These are phyloP conservation scores for Nicator chloris DNA, from an alignment of 2,113 vertebrate species.

Conservation along the genomic window DNA sequence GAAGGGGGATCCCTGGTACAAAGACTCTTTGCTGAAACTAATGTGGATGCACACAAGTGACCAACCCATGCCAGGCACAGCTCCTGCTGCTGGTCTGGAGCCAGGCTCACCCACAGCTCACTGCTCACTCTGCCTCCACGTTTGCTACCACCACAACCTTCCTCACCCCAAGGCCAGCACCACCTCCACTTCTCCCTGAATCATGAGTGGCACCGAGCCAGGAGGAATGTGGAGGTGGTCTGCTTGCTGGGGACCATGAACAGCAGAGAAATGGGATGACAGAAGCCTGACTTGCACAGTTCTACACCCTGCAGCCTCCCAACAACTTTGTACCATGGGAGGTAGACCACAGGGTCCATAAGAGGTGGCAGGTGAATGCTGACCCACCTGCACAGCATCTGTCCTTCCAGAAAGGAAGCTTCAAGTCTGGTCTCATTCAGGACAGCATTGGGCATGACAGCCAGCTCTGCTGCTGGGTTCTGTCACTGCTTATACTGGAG, in stretches of 20 bases:
- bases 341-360: neutral
- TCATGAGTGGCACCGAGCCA: neutral
- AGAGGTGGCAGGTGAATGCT: neutral
- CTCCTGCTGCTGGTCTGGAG: neutral
- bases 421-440: neutral
- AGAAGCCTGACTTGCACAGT: neutral
- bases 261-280: neutral
- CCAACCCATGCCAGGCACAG: neutral
- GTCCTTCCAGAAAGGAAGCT: neutral
- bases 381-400: neutral
- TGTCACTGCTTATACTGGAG: neutral
- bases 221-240: neutral
- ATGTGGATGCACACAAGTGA: neutral
- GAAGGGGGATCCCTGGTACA: accelerated
- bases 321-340: neutral
- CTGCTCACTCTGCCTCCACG: neutral
- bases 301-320: neutral
- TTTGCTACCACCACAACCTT: neutral
- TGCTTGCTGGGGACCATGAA: neutral
- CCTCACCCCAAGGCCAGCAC: neutral
- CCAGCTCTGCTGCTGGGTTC: neutral
- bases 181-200: neutral
- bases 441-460: neutral
- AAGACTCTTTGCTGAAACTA: neutral
- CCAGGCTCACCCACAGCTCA: neutral